These are phyloP conservation scores for Passer montanus DNA, from an alignment of 2,113 vertebrate species.

Conservation along the genomic window DNA sequence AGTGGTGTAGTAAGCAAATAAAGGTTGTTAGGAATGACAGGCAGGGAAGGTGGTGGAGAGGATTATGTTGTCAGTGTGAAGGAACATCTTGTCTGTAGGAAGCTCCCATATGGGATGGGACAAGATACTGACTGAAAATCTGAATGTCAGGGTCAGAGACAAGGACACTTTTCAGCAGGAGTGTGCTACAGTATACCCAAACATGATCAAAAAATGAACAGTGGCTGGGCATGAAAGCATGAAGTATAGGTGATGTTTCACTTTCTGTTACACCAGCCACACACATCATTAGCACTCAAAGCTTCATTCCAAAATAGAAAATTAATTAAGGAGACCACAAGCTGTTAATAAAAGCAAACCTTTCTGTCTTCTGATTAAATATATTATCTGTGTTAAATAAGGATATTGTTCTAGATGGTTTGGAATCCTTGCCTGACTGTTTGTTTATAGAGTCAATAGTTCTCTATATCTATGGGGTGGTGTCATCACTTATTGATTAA, in stretches of 20 bases:
- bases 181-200: background rate
- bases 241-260: background rate
- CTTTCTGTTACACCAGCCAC: background rate
- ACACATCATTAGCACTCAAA: background rate
- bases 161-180: background rate
- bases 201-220: background rate
- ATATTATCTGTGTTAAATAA: background rate
- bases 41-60: background rate
- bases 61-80: background rate
- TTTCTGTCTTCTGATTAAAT: background rate
- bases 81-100: background rate
- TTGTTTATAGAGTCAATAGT: background rate
- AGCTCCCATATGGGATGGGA: background rate
- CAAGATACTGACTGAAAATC: background rate
- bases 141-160: background rate
- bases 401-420: background rate
- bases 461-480: background rate
- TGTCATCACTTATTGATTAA: background rate
- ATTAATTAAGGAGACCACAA: background rate
- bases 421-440: background rate
- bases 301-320: background rate
- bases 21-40: background rate
- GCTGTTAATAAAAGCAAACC: background rate
- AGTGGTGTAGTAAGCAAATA: background rate
- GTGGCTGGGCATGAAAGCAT: background rate